These are phyloP conservation scores for Podarcis siculus DNA, from an alignment of 2,797 vertebrate species.

Conservation along the genomic window DNA sequence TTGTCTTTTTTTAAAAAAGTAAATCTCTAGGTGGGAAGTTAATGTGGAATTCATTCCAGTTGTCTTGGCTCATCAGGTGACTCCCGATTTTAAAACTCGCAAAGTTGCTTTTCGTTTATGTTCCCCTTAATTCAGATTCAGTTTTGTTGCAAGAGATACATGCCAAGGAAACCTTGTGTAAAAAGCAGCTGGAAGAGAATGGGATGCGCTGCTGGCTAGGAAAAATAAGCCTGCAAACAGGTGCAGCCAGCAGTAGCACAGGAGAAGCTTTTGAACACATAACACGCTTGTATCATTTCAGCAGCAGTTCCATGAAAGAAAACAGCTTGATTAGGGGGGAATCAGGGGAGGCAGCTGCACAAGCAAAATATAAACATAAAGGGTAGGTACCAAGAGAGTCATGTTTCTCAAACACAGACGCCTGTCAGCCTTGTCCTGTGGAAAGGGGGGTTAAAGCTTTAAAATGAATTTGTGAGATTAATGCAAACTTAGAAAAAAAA, in stretches of 20 bases:
- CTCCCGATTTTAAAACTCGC: conserved; percentile 19
- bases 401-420: conserved; percentile 92
- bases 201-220: conserved; percentile 66
- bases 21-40: neutral
- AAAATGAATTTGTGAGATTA: conserved; percentile 80
- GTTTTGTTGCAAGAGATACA: conserved; percentile 71
- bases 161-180: conserved; percentile 76
- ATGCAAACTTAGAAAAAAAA: conserved; percentile 75
- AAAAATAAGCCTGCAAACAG: conserved; percentile 55
- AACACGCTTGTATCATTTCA: conserved; percentile 63
- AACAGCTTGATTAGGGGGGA: conserved; percentile 73
- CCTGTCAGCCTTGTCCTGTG: conserved; percentile 92
- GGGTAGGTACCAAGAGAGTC: conserved; percentile 92
- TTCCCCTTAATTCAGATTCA: conserved; percentile 77
- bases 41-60: neutral
- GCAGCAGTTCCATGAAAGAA: conserved; percentile 71
- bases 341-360: conserved; percentile 76
- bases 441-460: conserved; percentile 88
- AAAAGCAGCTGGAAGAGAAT: conserved; percentile 72
- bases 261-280: conserved; percentile 74
- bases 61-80: conserved; percentile 28
- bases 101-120: conserved; percentile 80
- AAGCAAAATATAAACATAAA: conserved; percentile 84
- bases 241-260: conserved; percentile 77
- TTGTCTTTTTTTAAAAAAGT: neutral